Base-by-base conservation (phyloP, 2,797 vertebrate species). In the Propithecus deckenii region DNA sequence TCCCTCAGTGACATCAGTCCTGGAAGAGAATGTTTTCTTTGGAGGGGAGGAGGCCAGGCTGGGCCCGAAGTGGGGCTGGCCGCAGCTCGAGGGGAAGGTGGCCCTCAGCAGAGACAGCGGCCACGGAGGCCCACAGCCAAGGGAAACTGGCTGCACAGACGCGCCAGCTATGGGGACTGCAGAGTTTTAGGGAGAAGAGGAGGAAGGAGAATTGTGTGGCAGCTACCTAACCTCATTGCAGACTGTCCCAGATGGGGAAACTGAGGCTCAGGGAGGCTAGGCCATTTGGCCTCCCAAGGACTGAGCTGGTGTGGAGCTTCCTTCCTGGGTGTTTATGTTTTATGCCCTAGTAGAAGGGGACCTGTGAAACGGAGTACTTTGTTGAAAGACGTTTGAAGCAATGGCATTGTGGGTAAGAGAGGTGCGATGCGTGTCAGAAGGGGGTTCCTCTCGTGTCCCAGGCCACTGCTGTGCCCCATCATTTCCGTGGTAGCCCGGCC, bases 31-130 rank as follows among this genome's bases (percentile, higher is more conserved):
- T 72, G 20, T 48, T 96, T 91, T 72, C 65, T 69, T 95, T 89
- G 96, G 57, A 46, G 72, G 72, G 52, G 74, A 86, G 87, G 91
- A 81, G 72, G n/a, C 91, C 65, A 65, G 85, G n/a, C 67, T 80
- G 0, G n/a, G 38, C 38, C 43, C 0, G 57, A 38, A 35, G n/a
- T 17, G 30, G 25, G 81, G 18, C 11, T 48, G 67, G 78, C 89
- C 30, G 55, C 46, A 25, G 15, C 22, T 75, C 30, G 15, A 18
- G 13, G 71, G 20, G 52, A 65, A n/a, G 38, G 22, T 25, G 6
- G 23, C 15, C 57, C 41, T 86, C 18, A 52, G n/a, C 22, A 76
- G 55, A 43, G 48, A 25, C 46, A 23, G 83, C 41, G 46, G 35
- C 50, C 55, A 0, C 2, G 43, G 12, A 46, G 3, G n/a, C 46